Evolutionary conservation across 2,797 vertebrate genomes (phyloP).

Genomic region (Echeneis naucrates): DNA sequence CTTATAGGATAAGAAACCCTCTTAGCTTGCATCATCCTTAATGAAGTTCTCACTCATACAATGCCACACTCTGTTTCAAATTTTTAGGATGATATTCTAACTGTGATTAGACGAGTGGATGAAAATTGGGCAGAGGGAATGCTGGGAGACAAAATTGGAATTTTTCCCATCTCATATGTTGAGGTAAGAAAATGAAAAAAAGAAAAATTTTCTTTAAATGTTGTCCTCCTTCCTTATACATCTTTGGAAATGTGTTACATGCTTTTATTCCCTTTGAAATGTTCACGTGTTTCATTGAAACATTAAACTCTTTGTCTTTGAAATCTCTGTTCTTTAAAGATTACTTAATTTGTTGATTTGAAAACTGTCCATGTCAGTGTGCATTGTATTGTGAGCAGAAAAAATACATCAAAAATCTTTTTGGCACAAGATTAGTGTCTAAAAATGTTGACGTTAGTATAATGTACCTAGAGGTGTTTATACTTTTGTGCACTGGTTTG

Average conservation of each 20-base stretch:
- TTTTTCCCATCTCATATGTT: slow-evolving; percentile 99
- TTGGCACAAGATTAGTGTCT: slow-evolving; percentile 20
- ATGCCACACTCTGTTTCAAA: slow-evolving; percentile 19
- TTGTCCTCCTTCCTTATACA: slow-evolving; percentile 2
- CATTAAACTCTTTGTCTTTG: slow-evolving; percentile 56
- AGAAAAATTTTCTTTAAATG: slow-evolving; percentile 17
- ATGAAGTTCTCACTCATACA: slow-evolving; percentile 38
- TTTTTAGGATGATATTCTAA: slow-evolving; percentile 94
- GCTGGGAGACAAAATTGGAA: slow-evolving; percentile 99
- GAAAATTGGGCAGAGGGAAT: slow-evolving; percentile 99
- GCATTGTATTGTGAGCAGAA: slow-evolving; percentile 11
- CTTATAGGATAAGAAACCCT: slow-evolving; percentile 42
- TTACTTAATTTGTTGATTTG: slow-evolving; percentile 29
- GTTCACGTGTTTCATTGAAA: slow-evolving; percentile 31
- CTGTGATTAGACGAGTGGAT: slow-evolving; percentile 98
- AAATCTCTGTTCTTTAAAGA: slow-evolving; percentile 50
- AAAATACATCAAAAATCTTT: slow-evolving; percentile 30
- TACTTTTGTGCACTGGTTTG: slow-evolving; percentile 3
- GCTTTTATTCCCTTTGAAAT: slow-evolving; percentile 38
- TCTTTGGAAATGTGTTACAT: slow-evolving; percentile 18
- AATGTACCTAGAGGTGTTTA: slow-evolving; percentile 6
- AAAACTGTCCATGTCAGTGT: slow-evolving; percentile 5
- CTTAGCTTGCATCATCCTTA: slow-evolving; percentile 39
- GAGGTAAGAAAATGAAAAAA: slow-evolving; percentile 87
- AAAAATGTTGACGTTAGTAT: slow-evolving; percentile 20